Conservation (phyloP, 92 coral and sea anemone genomes). For the Heliopora coerulea region DNA sequence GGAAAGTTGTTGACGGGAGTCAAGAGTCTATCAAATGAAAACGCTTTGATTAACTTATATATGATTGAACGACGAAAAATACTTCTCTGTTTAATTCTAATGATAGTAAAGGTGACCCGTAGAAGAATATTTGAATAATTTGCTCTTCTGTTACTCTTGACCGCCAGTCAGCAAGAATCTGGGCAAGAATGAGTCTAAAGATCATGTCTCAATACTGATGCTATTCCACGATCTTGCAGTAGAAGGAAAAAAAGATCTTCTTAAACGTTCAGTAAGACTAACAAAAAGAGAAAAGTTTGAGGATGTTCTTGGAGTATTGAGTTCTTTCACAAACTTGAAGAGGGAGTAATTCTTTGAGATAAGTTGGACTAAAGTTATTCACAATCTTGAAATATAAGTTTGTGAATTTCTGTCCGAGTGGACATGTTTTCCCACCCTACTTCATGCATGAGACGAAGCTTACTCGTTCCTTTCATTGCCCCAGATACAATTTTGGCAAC, state of each 20-base stretch:
- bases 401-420: constrained; percentile 34
- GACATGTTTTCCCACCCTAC: constrained; percentile 47
- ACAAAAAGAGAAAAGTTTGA: constrained; percentile 27
- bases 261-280: constrained; percentile 41
- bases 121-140: background rate
- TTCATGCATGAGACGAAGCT: constrained; percentile 23
- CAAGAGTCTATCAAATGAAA: background rate
- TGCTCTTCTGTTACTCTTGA: background rate
- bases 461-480: constrained; percentile 44
- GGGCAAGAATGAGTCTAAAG: constrained; percentile 25
- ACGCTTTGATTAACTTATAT: constrained; percentile 20
- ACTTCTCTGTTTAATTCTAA: background rate
- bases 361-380: constrained; percentile 11
- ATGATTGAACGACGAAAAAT: constrained; percentile 20
- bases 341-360: constrained; percentile 39
- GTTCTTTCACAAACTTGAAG: constrained; percentile 27
- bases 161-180: constrained; percentile 19
- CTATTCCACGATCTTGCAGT: constrained; percentile 18
- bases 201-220: background rate
- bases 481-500: constrained; percentile 37
- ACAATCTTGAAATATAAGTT: constrained; percentile 38
- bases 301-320: constrained; percentile 28
- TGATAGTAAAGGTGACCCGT: background rate
- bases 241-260: constrained; percentile 44
- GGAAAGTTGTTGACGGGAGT: background rate